Conservation (phyloP, 30 jellyfish, hydroid and myxozoan species). For the Turritopsis dohrnii region DNA sequence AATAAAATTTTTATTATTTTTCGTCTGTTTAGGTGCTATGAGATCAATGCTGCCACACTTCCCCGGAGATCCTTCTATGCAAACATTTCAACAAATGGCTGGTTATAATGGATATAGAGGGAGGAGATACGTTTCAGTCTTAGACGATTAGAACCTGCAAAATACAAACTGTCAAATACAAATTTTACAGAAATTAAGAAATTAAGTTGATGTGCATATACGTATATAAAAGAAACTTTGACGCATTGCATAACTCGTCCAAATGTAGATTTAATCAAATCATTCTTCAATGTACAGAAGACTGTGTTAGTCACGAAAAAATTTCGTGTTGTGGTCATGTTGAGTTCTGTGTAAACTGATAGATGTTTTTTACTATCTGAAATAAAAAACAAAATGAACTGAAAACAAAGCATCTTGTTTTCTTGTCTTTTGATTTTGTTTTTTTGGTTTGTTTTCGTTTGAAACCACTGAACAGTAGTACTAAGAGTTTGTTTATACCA, state of each 20-base stretch:
- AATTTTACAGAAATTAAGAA: neutral
- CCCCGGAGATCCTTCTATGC: constrained; percentile 20
- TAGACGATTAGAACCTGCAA: neutral
- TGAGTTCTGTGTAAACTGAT: neutral
- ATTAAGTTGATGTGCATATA: neutral
- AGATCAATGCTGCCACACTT: constrained; percentile 13
- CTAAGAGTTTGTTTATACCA: too few relatives aligned
- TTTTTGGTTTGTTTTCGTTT: too few relatives aligned
- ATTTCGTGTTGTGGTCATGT: neutral
- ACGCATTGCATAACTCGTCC: neutral
- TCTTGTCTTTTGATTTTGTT: too few relatives aligned
- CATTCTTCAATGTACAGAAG: neutral
- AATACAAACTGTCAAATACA: neutral
- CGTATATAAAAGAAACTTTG: neutral
- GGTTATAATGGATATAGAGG: constrained; percentile 10
- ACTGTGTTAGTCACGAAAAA: too few relatives aligned
- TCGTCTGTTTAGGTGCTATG: neutral
- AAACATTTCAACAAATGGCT: constrained; percentile 21
- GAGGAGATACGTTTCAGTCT: constrained; percentile 4
- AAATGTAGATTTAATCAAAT: neutral
- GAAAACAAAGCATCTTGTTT: neutral
- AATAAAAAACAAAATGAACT: too few relatives aligned
- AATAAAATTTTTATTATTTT: neutral
- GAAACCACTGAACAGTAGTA: too few relatives aligned
- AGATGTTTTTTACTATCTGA: neutral